Percentiles rank a stretch among this genome's conserved stretches.
Conservation (phyloP, 2,888 invertebrate species). For the Drosophila anomalata region DNA sequence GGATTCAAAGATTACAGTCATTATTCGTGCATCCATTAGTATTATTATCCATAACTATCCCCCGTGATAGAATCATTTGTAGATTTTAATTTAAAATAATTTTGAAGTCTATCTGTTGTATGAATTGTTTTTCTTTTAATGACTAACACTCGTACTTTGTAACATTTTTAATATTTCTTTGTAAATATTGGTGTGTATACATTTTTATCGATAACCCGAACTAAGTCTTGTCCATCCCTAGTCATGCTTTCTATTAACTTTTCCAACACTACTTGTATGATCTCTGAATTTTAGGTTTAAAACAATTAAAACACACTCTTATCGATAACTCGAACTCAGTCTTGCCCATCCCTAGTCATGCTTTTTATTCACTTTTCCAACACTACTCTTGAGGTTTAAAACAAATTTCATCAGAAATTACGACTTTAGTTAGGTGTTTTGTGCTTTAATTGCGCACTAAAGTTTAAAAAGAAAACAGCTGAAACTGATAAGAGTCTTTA, state of each 20-base stretch:
- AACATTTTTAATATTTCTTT: neutral
- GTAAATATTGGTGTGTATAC: neutral
- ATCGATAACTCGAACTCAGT: neutral
- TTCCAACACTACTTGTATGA: neutral
- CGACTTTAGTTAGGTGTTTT: neutral
- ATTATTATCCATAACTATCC: no score
- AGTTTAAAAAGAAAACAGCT: neutral
- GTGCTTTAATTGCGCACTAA: neutral
- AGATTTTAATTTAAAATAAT: neutral
- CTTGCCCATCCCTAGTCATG: neutral
- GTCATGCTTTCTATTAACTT: slow-evolving; percentile 1
- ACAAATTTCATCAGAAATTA: neutral
- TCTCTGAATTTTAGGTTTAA: neutral
- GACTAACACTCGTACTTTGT: neutral
- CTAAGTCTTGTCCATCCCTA: neutral
- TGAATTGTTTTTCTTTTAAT: neutral
- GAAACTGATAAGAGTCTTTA: neutral
- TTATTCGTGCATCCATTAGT: slow-evolving; percentile 8
- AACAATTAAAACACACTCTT: no score
- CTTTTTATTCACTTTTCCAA: neutral
- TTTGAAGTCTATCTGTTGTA: neutral
- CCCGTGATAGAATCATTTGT: neutral
- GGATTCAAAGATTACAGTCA: neutral
- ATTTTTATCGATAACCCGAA: neutral
- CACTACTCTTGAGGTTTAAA: neutral